These are phyloP conservation scores for Neoitamus cyanurus DNA, from an alignment of 2,888 invertebrate species.

Conservation along the genomic window DNA sequence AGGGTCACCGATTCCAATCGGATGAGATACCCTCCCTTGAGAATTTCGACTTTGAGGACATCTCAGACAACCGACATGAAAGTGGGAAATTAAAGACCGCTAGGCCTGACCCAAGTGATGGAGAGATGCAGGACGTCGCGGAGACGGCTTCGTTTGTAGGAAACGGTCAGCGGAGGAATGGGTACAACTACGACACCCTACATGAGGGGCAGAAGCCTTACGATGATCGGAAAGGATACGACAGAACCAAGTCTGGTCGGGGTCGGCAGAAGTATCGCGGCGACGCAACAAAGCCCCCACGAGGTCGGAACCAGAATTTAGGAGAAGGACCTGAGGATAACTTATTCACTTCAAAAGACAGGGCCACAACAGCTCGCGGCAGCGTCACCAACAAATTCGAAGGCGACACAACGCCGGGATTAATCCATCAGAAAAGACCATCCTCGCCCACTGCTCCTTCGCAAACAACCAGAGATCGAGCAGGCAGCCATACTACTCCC, in stretches of 20 bases:
- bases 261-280: slow-evolving; percentile 44
- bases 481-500: slow-evolving; percentile 62
- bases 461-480: not conserved
- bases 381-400: slow-evolving; percentile 10
- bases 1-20: slow-evolving; percentile 62
- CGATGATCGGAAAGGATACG: not conserved
- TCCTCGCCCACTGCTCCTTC: not conserved
- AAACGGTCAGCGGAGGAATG: slow-evolving; percentile 54
- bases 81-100: not conserved
- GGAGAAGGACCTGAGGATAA: slow-evolving; percentile 13
- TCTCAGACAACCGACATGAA: slow-evolving; percentile 58
- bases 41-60: slow-evolving; percentile 64
- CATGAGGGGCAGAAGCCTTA: slow-evolving; percentile 2
- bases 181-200: slow-evolving; percentile 56
- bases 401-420: not conserved
- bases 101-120: slow-evolving; percentile 25
- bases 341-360: not conserved
- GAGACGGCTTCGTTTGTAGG: slow-evolving; percentile 79
- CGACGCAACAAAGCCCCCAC: not conserved
- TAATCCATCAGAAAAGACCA: not conserved
- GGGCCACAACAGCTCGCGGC: not conserved
- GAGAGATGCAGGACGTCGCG: slow-evolving; percentile 77
- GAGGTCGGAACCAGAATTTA: slow-evolving; percentile 40
- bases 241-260: slow-evolving; percentile 46
- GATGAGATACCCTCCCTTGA: slow-evolving; percentile 63